Evolutionary conservation across 2,797 vertebrate species (phyloP).

Genomic region (Phataginus tetradactyla): DNA sequence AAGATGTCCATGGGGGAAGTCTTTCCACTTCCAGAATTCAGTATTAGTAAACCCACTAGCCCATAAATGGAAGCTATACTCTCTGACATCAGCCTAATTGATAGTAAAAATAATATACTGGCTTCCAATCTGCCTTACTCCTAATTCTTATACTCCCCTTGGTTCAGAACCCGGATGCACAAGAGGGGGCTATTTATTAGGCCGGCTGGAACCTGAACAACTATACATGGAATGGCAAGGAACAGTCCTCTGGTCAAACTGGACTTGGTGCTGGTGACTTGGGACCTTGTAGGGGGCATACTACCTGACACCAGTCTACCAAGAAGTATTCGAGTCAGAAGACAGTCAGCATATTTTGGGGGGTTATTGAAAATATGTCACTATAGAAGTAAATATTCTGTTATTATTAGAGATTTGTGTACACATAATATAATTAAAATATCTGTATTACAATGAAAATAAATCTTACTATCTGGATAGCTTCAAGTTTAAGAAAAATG

Average conservation of each 20-base stretch:
- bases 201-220: neutral
- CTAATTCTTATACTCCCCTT: neutral
- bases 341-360: neutral
- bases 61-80: neutral
- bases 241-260: neutral
- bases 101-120: neutral
- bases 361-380: constrained; percentile 25
- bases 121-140: neutral
- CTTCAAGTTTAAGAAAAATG: constrained; percentile 7
- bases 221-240: neutral
- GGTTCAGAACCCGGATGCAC: neutral
- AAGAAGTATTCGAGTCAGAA: neutral
- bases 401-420: constrained; percentile 39
- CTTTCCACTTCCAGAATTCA: neutral
- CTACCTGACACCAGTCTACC: neutral
- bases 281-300: neutral
- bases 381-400: neutral
- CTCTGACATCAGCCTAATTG: neutral
- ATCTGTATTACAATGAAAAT: constrained; percentile 36
- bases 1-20: neutral
- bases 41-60: neutral
- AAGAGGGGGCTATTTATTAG: neutral
- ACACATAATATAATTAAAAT: constrained; percentile 27
- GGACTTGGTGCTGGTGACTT: neutral
- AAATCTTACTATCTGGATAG: neutral